Evolutionary conservation across 2,888 invertebrate species (phyloP).

Genomic region (Amphipyra tragopoginis): DNA sequence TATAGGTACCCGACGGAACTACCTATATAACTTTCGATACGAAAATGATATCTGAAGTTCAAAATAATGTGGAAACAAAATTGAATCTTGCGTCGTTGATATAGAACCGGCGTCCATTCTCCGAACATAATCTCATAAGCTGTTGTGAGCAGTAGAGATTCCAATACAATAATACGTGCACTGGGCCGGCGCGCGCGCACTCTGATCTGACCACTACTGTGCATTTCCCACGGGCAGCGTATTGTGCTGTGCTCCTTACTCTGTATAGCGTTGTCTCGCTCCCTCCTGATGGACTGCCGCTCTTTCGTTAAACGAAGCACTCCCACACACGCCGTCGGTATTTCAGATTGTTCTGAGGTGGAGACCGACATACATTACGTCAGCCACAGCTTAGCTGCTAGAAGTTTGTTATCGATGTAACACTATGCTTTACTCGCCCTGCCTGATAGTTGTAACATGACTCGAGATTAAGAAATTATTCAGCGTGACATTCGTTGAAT

Average conservation of each 20-base stretch:
- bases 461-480: constrained; percentile 44
- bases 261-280: constrained; percentile 78
- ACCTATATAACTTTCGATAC: constrained; percentile 74
- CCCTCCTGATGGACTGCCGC: constrained; percentile 87
- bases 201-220: constrained; percentile 90
- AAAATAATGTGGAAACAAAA: constrained; percentile 44
- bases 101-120: constrained; percentile 59
- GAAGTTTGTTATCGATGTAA: constrained; percentile 75
- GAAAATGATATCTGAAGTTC: constrained; percentile 59
- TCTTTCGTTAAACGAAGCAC: constrained; percentile 90
- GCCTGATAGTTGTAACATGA: constrained; percentile 54
- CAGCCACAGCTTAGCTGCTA: constrained; percentile 78
- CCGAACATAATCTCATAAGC: constrained; percentile 69
- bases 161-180: constrained; percentile 89
- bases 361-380: constrained; percentile 87
- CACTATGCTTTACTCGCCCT: constrained; percentile 65
- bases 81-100: constrained; percentile 58
- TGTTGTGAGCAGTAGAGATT: constrained; percentile 77
- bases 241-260: constrained; percentile 71
- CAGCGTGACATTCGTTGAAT: constrained; percentile 26
- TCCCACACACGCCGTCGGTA: constrained; percentile 89
- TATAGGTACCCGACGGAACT: constrained; percentile 82
- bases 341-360: constrained; percentile 87
- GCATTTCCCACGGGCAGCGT: constrained; percentile 90
- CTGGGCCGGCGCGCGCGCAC: constrained; percentile 89